These are phyloP conservation scores for Naja naja DNA, from an alignment of 2,113 vertebrate species.

Conservation along the genomic window DNA sequence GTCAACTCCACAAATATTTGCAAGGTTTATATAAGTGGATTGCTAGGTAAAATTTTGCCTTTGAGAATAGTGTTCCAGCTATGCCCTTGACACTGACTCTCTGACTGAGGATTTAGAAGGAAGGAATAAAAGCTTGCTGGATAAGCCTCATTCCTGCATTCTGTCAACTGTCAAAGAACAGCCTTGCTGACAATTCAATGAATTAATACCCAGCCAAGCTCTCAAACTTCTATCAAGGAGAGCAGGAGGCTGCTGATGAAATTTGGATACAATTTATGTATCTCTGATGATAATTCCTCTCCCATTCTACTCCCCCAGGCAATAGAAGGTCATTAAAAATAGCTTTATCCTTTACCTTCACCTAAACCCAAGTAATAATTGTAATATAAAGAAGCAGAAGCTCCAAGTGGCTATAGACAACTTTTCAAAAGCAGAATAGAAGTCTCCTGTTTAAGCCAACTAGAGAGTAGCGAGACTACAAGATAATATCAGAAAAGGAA, in stretches of 20 bases:
- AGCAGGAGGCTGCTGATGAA: constrained; percentile 32
- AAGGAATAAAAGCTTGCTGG: constrained; percentile 63
- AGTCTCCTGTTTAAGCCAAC: not conserved
- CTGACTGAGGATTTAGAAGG: constrained; percentile 53
- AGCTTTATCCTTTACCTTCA: constrained; percentile 29
- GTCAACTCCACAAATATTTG: constrained; percentile 8
- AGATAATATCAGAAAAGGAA: constrained; percentile 12
- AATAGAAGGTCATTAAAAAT: constrained; percentile 35
- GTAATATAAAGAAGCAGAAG: not conserved
- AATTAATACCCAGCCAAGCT: constrained; percentile 55
- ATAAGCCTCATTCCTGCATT: constrained; percentile 59
- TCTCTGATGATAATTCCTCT: constrained; percentile 40
- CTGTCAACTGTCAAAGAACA: constrained; percentile 63
- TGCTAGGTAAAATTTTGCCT: constrained; percentile 59
- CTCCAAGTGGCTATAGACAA: not conserved
- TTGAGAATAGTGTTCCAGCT: constrained; percentile 62
- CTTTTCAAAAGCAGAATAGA: not conserved
- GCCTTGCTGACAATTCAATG: constrained; percentile 55
- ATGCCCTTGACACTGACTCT: constrained; percentile 53
- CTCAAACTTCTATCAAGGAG: constrained; percentile 54
- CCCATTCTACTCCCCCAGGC: constrained; percentile 37
- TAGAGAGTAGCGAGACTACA: not conserved
- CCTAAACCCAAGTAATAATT: constrained; percentile 26
- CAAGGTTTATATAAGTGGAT: constrained; percentile 46
- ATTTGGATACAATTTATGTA: constrained; percentile 51